phyloP scores from a whole-genome alignment of 2,888 invertebrate species.

The Hofmannophila pseudospretella region DNA sequence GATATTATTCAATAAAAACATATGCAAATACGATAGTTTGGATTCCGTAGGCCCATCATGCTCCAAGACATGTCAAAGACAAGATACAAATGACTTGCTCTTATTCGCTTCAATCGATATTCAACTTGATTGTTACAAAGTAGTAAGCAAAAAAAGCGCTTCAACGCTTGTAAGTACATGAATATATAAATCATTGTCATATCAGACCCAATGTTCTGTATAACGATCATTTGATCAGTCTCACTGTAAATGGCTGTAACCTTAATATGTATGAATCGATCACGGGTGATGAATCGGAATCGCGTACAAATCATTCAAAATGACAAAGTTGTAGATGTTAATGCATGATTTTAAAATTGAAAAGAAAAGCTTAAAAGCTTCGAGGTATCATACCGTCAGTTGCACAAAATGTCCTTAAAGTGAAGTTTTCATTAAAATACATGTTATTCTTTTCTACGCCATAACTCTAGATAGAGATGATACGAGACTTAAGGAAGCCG shows the following conservation, averaged over 20 bases:
- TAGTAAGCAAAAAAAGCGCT: conserved; percentile 27
- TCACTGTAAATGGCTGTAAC: conserved; percentile 18
- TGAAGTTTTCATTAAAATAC: no score
- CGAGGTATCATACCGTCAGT: no score
- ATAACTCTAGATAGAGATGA: no score
- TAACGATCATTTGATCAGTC: conserved; percentile 34
- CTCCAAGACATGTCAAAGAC: conserved; percentile 16
- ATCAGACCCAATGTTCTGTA: conserved; percentile 30
- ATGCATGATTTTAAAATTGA: background rate
- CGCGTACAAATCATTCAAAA: conserved; percentile 3
- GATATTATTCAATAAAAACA: no score
- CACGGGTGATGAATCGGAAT: conserved; percentile 16
- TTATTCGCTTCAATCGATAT: conserved; percentile 17
- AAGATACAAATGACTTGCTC: conserved; percentile 17
- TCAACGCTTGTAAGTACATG: background rate
- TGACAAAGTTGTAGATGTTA: conserved; percentile 1
- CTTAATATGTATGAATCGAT: conserved; percentile 20
- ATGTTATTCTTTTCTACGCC: no score
- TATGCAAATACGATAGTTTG: no score
- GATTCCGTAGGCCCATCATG: background rate
- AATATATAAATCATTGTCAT: conserved; percentile 48
- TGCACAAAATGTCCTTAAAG: no score
- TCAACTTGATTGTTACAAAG: conserved; percentile 31
- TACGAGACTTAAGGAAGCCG: no score
- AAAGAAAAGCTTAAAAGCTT: background rate